A percentile compares a stretch with the other conserved stretches of the same genome.
Evolutionary conservation across 2,797 vertebrate genomes (phyloP).

Genomic region (Arnoldichthys spilopterus): DNA sequence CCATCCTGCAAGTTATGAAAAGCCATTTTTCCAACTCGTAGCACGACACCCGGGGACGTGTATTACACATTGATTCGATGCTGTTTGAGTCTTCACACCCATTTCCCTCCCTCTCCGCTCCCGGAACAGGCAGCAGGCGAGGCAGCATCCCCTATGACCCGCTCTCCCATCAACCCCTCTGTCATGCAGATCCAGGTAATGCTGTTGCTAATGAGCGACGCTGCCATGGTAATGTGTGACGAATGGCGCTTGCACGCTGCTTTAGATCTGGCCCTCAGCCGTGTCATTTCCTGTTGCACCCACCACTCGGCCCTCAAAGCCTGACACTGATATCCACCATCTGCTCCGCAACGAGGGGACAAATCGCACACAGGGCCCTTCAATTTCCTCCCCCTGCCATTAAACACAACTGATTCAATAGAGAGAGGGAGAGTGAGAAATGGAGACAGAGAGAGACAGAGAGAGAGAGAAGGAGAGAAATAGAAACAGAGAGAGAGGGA

Average conservation of each 20-base stretch:
- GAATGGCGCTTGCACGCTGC: constrained; percentile 66
- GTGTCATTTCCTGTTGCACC: constrained; percentile 71
- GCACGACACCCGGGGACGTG: constrained; percentile 20
- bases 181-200: constrained; percentile 76
- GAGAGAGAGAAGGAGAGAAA: constrained; percentile 10
- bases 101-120: constrained; percentile 41
- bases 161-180: constrained; percentile 71
- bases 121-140: constrained; percentile 65
- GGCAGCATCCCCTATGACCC: constrained; percentile 64
- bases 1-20: constrained; percentile 43
- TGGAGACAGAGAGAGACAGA: constrained; percentile 8
- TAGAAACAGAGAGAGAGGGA: background rate
- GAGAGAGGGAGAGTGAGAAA: constrained; percentile 13
- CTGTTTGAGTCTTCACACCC: constrained; percentile 41
- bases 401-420: constrained; percentile 60
- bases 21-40: constrained; percentile 17
- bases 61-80: constrained; percentile 49
- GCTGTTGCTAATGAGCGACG: constrained; percentile 75
- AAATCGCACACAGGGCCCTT: constrained; percentile 57
- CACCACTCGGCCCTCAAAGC: constrained; percentile 62
- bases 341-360: constrained; percentile 57
- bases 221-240: constrained; percentile 68
- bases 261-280: constrained; percentile 69
- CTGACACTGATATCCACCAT: constrained; percentile 61
- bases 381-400: constrained; percentile 57